These are phyloP conservation scores for Acanthaster planci DNA, from an alignment of 35 echinoderm and acorn worm species.

Conservation along the genomic window DNA sequence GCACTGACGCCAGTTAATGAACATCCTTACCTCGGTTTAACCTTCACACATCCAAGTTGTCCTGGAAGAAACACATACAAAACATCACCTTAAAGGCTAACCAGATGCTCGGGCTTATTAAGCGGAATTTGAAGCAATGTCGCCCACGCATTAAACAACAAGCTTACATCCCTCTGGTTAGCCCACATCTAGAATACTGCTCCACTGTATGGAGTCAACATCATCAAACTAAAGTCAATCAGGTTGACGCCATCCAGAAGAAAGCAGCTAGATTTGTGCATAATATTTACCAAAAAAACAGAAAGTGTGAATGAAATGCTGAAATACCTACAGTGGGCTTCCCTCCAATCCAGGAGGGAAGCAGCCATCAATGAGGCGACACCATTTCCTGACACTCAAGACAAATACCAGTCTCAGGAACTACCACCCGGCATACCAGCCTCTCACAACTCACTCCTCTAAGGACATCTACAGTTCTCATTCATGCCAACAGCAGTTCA, in stretches of 20 bases:
- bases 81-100: too few relatives aligned
- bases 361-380: slow-evolving; percentile 40
- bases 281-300: slow-evolving; percentile 15
- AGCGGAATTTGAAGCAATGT: slow-evolving; percentile 29
- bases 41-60: slow-evolving; percentile 27
- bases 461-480: slow-evolving; percentile 31
- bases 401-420: background rate
- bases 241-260: slow-evolving; percentile 49
- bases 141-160: slow-evolving; percentile 26
- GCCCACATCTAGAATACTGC: too few relatives aligned
- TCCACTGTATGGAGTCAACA: slow-evolving; percentile 50
- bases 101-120: too few relatives aligned
- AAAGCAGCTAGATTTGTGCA: slow-evolving; percentile 31
- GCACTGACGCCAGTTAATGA: too few relatives aligned
- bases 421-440: slow-evolving; percentile 28
- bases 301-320: background rate
- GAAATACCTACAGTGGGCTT: slow-evolving; percentile 15
- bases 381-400: too few relatives aligned
- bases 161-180: slow-evolving; percentile 32
- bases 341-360: slow-evolving; percentile 53
- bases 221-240: slow-evolving; percentile 22
- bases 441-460: too few relatives aligned
- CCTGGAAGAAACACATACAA: slow-evolving; percentile 38
- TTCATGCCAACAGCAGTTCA: slow-evolving; percentile 40
- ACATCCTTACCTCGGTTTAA: background rate